Conservation (phyloP, 30 jellyfish, hydroid and myxozoan species). For the Catostylus mosaicus region DNA sequence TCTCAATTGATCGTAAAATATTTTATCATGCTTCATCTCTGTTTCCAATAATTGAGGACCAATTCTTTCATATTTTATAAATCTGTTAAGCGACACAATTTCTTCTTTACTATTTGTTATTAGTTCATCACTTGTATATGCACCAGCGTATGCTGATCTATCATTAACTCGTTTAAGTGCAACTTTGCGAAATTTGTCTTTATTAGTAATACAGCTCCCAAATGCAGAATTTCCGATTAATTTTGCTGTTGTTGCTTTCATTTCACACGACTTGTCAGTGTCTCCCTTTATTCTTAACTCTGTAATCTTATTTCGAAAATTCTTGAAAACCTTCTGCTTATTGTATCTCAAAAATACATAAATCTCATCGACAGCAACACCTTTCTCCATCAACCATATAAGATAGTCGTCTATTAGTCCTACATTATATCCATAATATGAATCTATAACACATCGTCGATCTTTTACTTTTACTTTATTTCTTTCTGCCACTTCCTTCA, state of each 20-base stretch:
- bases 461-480: not conserved
- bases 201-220: not conserved
- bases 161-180: too few species aligned
- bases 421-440: not conserved
- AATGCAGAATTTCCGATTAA: constrained; percentile 19
- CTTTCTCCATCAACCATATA: constrained; percentile 23
- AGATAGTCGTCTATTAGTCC: constrained; percentile 8
- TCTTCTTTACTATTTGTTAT: too few species aligned
- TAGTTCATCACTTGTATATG: too few species aligned
- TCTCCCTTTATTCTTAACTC: not conserved
- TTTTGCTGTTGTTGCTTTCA: constrained; percentile 5
- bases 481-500: not conserved
- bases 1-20: too few species aligned
- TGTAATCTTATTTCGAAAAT: not conserved
- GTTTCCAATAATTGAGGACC: too few species aligned
- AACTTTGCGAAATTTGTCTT: not conserved
- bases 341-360: not conserved
- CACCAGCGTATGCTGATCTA: too few species aligned
- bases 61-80: too few species aligned
- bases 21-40: too few species aligned
- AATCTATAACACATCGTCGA: too few species aligned
- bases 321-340: not conserved
- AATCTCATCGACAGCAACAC: not conserved
- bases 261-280: constrained; percentile 4
- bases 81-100: too few species aligned